Percentiles rank a stretch among this genome's conserved stretches.
Evolutionary conservation across 2,113 vertebrate species (phyloP).

Genomic region (Apus apus): DNA sequence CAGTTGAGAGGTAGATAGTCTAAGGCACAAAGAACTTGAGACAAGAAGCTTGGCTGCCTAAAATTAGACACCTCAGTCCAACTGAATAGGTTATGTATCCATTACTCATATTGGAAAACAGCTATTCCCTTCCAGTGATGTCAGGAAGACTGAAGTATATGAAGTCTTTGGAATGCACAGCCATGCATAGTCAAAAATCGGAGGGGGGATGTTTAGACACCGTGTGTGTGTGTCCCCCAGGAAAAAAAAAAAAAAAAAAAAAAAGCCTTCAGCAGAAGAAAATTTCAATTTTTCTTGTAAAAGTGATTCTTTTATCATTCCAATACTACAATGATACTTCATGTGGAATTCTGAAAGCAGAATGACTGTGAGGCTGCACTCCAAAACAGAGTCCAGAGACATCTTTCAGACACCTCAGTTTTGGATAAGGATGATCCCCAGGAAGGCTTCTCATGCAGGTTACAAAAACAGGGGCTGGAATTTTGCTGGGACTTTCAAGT

Average conservation of each 20-base stretch:
- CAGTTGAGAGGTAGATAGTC: constrained; percentile 8
- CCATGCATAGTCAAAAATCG: not conserved
- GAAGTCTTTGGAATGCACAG: not conserved
- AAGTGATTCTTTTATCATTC: not conserved
- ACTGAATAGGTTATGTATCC: not conserved
- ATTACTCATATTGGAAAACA: not conserved
- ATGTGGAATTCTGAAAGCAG: not conserved
- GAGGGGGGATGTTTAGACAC: not conserved
- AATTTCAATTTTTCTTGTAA: not conserved
- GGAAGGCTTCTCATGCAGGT: not conserved
- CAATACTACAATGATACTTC: not conserved
- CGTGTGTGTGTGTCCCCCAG: not conserved
- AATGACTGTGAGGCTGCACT: not conserved
- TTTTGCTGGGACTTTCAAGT: not conserved
- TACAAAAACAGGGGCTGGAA: not conserved
- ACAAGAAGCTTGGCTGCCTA: not conserved
- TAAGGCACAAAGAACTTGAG: constrained; percentile 3
- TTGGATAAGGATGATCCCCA: not conserved
- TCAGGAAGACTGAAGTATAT: not conserved
- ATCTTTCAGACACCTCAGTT: not conserved
- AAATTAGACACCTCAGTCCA: constrained; percentile 10
- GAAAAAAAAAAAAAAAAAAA: not conserved
- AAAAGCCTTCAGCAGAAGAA: not conserved
- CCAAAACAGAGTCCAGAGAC: not conserved
- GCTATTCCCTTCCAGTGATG: not conserved